These are phyloP conservation scores for Cyprinella venusta DNA, from an alignment of 2,797 vertebrate genomes.

Conservation along the genomic window DNA sequence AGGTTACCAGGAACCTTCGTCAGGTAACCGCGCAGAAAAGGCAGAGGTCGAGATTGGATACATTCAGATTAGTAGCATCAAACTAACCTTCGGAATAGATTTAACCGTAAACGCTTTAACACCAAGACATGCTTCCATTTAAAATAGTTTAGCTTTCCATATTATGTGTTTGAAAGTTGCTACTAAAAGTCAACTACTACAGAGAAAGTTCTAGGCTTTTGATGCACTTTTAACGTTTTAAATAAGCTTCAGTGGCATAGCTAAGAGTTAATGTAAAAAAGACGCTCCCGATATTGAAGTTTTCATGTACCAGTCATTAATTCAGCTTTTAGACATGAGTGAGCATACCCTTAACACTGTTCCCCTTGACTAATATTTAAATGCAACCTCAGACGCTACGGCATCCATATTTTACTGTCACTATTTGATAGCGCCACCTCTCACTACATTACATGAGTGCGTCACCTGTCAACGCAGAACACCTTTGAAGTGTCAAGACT, in stretches of 20 bases:
- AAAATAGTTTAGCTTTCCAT: not conserved
- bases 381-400: not conserved
- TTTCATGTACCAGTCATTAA: constrained; percentile 3
- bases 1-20: constrained; percentile 99
- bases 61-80: constrained; percentile 38
- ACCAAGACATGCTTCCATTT: constrained; percentile 13
- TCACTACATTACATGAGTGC: constrained; percentile 48
- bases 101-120: constrained; percentile 29
- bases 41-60: constrained; percentile 71
- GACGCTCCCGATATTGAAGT: not conserved
- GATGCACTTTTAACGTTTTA: constrained; percentile 3
- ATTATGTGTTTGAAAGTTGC: constrained; percentile 9
- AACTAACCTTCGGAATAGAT: constrained; percentile 23
- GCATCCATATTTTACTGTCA: constrained; percentile 40
- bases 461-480: constrained; percentile 30
- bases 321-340: constrained; percentile 21
- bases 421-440: constrained; percentile 36
- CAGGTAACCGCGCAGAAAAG: constrained; percentile 94
- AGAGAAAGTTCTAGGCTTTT: constrained; percentile 1
- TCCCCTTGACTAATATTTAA: constrained; percentile 33
- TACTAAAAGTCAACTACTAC: not conserved
- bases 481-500: constrained; percentile 42
- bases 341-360: constrained; percentile 10
- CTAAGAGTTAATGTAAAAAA: not conserved
- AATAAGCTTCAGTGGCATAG: not conserved